These are phyloP conservation scores for Trachelus iudaicus DNA, from an alignment of 2,888 invertebrate species.

Conservation along the genomic window DNA sequence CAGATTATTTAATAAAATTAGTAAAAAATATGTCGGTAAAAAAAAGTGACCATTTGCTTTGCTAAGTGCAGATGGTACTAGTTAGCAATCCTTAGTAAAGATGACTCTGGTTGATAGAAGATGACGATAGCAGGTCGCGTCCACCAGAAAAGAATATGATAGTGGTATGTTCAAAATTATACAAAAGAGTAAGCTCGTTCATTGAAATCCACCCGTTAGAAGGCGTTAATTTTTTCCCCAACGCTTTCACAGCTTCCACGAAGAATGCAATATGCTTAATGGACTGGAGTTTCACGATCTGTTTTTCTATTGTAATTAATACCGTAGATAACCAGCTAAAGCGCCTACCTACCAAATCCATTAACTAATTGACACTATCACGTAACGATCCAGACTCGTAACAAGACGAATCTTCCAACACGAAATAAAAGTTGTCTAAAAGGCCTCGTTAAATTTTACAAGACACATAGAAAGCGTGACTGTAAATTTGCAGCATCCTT, in stretches of 20 bases:
- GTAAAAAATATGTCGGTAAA: no score
- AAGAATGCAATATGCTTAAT: constrained; percentile 40
- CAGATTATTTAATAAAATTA: background rate
- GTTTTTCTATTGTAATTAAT: constrained; percentile 1
- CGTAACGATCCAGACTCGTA: background rate
- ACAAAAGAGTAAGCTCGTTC: background rate
- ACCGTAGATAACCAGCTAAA: background rate
- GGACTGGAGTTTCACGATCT: constrained; percentile 25
- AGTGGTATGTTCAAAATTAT: background rate
- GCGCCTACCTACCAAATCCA: background rate
- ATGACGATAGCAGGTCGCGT: background rate
- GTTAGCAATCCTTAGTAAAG: background rate
- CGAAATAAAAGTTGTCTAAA: background rate
- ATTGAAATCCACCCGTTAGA: background rate
- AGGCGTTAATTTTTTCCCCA: background rate
- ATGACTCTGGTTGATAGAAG: background rate
- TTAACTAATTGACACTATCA: constrained; percentile 2
- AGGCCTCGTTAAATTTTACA: background rate
- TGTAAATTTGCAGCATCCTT: background rate
- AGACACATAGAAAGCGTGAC: background rate
- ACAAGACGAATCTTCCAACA: background rate
- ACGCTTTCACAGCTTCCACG: constrained; percentile 18
- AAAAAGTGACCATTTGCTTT: no score
- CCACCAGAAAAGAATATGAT: background rate
- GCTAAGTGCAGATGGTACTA: no score